Percentiles rank a stretch among this genome's conserved stretches.
Conservation (phyloP, 2,797 vertebrate genomes). For the Cetoscarus ocellatus region DNA sequence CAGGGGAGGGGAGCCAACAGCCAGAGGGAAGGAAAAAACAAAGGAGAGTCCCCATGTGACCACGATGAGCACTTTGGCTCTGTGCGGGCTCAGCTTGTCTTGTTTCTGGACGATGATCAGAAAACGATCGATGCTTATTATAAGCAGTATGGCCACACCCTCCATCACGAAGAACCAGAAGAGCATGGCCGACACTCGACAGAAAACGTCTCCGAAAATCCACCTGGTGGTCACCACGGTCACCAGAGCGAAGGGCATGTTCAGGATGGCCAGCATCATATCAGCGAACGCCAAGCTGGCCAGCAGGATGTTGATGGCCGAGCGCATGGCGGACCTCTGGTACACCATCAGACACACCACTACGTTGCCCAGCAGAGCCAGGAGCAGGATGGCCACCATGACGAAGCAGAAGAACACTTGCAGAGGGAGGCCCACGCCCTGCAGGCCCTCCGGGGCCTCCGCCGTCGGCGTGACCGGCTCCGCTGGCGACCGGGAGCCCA, state of each 20-base stretch:
- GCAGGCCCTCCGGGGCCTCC: conserved; percentile 69
- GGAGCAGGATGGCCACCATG: conserved; percentile 91
- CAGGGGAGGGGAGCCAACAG: conserved; percentile 90
- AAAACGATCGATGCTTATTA: conserved; percentile 98
- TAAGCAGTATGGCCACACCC: conserved; percentile 95
- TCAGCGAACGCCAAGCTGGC: conserved; percentile 97
- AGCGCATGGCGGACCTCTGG: conserved; percentile 97
- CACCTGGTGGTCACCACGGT: conserved; percentile 91
- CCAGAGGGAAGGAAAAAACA: conserved; percentile 92
- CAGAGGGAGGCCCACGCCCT: conserved; percentile 88
- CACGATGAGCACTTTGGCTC: conserved; percentile 93
- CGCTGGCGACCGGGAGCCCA: conserved; percentile 45
- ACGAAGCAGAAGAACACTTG: conserved; percentile 92
- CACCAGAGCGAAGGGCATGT: conserved; percentile 96
- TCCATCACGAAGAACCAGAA: conserved; percentile 98
- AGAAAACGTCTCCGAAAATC: conserved; percentile 94
- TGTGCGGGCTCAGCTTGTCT: conserved; percentile 94
- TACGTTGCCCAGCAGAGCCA: conserved; percentile 94
- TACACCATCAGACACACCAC: conserved; percentile 99
- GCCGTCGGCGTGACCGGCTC: conserved; percentile 70
- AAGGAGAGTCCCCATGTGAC: conserved; percentile 93
- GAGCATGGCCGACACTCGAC: conserved; percentile 94
- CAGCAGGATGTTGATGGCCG: conserved; percentile 98
- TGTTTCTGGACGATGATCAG: conserved; percentile 98
- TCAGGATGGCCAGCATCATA: conserved; percentile 94